phyloP scores from a whole-genome alignment of 2,113 vertebrate genomes.

The Zosterops hypoxanthus region DNA sequence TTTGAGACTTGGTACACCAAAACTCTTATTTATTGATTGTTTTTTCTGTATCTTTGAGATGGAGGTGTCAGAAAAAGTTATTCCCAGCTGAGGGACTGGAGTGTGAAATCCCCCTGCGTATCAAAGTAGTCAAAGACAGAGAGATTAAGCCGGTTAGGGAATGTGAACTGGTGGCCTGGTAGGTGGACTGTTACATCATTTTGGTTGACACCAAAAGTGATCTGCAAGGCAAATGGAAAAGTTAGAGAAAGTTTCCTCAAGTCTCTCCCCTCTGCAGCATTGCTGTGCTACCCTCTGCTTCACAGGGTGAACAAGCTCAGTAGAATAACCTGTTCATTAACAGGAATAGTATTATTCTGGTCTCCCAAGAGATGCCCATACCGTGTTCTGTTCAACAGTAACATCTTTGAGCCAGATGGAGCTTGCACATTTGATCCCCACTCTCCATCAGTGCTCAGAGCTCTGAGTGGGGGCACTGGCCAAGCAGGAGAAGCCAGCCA shows the following conservation, averaged over 20 bases:
- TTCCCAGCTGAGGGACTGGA: constrained; percentile 67
- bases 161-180: constrained; percentile 67
- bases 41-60: constrained; percentile 5
- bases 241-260: background rate
- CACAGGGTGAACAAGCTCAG: background rate
- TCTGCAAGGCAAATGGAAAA: constrained; percentile 45
- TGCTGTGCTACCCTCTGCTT: background rate
- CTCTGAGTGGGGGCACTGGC: background rate
- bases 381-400: background rate
- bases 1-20: constrained; percentile 15
- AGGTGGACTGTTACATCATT: constrained; percentile 67
- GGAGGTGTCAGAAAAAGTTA: constrained; percentile 7
- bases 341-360: background rate
- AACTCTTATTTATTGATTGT: constrained; percentile 45
- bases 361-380: background rate
- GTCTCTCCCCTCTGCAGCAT: background rate
- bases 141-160: constrained; percentile 72
- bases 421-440: background rate
- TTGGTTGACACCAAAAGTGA: constrained; percentile 56
- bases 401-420: background rate
- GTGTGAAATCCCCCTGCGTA: constrained; percentile 62
- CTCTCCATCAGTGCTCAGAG: background rate
- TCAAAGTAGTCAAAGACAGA: constrained; percentile 67
- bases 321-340: background rate
- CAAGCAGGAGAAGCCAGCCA: background rate